A percentile compares a stretch with the other conserved stretches of the same genome.
Conservation (phyloP, 2,113 vertebrate species). For the Anguilla japonica region DNA sequence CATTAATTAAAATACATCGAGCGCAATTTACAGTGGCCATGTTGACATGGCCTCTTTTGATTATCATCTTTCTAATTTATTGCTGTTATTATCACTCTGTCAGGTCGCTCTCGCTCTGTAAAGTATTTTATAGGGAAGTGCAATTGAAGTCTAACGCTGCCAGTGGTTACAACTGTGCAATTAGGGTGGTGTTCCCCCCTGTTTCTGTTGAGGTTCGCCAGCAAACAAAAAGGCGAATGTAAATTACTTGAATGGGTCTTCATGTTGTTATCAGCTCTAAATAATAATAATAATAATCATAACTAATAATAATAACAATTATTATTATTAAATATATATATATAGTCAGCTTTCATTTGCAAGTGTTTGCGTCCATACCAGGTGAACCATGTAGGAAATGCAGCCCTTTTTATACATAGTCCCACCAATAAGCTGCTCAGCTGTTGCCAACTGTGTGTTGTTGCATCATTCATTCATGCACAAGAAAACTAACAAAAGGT, state of each 20-base stretch:
- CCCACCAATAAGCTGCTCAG: too few species aligned
- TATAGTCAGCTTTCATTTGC: too few species aligned
- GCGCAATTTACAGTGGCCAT: neutral
- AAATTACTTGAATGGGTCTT: neutral
- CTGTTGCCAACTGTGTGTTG: too few species aligned
- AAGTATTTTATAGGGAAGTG: conserved; percentile 42
- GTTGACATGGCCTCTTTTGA: conserved; percentile 26
- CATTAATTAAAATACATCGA: neutral
- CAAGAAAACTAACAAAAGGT: too few species aligned
- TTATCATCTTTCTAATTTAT: conserved; percentile 36
- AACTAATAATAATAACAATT: too few species aligned
- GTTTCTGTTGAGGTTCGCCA: neutral
- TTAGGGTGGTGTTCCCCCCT: conserved; percentile 45
- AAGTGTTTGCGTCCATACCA: too few species aligned
- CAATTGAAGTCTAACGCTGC: conserved; percentile 46
- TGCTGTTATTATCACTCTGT: neutral
- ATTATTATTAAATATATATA: too few species aligned
- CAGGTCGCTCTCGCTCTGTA: conserved; percentile 10
- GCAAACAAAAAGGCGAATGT: neutral
- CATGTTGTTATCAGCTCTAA: too few species aligned
- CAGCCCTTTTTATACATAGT: too few species aligned
- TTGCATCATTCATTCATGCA: too few species aligned
- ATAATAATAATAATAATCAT: too few species aligned
- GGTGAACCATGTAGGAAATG: too few species aligned
- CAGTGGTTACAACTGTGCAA: conserved; percentile 49